These are phyloP conservation scores for Camelus bactrianus DNA, from an alignment of 2,113 vertebrate genomes.

Conservation along the genomic window DNA sequence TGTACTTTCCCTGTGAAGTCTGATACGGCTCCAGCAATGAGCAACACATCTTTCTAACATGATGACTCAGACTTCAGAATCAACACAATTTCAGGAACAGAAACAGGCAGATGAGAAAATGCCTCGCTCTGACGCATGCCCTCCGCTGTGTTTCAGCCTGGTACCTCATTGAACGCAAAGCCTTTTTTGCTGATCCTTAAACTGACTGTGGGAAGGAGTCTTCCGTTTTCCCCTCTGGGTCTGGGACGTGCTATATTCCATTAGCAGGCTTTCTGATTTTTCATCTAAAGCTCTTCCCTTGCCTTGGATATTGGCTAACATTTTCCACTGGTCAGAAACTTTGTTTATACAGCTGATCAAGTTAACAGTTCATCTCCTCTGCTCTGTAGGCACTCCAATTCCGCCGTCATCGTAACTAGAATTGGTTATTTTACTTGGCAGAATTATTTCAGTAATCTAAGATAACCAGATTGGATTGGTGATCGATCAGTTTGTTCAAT, in stretches of 20 bases:
- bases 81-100: background rate
- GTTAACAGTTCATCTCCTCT: conserved; percentile 79
- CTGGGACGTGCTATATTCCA: conserved; percentile 49
- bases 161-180: background rate
- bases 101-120: background rate
- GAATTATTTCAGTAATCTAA: conserved; percentile 62
- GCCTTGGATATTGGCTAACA: conserved; percentile 76
- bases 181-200: background rate
- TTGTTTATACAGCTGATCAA: conserved; percentile 83
- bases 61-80: conserved; percentile 54
- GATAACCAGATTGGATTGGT: conserved; percentile 70
- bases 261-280: conserved; percentile 62
- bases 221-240: conserved; percentile 39
- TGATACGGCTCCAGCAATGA: conserved; percentile 54
- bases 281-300: conserved; percentile 69
- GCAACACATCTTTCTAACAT: conserved; percentile 61
- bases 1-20: conserved; percentile 72
- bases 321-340: conserved; percentile 81
- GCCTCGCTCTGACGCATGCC: background rate
- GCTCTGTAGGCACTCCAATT: conserved; percentile 75
- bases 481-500: conserved; percentile 70
- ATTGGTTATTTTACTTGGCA: conserved; percentile 75
- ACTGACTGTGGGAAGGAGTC: background rate
- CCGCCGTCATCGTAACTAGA: conserved; percentile 65
- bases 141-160: background rate